Conservation (phyloP, 2,797 vertebrate genomes). For the Hippocampus kuda region DNA sequence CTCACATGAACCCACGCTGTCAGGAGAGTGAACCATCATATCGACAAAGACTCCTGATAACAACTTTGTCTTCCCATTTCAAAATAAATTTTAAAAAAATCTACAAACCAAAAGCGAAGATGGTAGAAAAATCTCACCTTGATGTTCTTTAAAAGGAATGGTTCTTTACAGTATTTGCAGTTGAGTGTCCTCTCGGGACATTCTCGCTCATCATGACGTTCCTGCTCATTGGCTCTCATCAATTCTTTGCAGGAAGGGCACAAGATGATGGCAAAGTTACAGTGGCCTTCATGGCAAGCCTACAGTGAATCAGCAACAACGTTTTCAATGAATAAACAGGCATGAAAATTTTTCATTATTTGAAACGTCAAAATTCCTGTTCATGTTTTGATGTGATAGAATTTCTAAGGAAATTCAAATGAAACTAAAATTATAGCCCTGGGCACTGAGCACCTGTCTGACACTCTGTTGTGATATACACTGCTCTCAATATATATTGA, state of each 20-base stretch:
- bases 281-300: conserved; percentile 69
- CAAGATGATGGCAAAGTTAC: conserved; percentile 73
- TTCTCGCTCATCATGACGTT: conserved; percentile 75
- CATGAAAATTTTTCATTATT: background rate
- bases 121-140: conserved; percentile 58
- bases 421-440: no score
- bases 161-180: conserved; percentile 77
- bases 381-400: background rate
- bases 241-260: conserved; percentile 77
- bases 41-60: no score
- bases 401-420: background rate
- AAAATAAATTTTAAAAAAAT: background rate
- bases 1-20: no score
- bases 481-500: no score
- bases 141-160: conserved; percentile 70
- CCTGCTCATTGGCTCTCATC: conserved; percentile 71
- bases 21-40: no score
- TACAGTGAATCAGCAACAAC: conserved; percentile 30
- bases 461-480: no score
- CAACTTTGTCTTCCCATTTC: background rate
- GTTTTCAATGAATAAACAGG: background rate
- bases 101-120: background rate
- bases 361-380: background rate
- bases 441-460: no score
- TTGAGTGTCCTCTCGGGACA: conserved; percentile 76